Evolutionary conservation across 2,888 invertebrate species (phyloP).

Genomic region (Periphyllus acericola): DNA sequence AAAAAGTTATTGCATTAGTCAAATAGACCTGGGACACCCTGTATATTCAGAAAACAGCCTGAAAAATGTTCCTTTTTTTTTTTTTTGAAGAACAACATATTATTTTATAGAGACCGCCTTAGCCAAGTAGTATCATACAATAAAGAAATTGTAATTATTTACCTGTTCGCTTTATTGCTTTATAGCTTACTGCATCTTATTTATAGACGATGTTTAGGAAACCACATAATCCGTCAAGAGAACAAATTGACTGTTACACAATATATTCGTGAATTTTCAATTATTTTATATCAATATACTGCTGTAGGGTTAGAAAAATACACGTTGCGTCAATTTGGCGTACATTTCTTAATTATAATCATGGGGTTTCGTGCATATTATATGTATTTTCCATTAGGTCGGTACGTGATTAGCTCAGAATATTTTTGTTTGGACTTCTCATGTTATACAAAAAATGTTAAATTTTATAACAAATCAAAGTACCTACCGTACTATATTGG

Average conservation of each 20-base stretch:
- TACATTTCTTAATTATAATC: not conserved
- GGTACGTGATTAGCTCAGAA: not conserved
- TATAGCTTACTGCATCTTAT: not conserved
- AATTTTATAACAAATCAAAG: not conserved
- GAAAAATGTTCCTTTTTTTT: not conserved
- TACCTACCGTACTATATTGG: not conserved
- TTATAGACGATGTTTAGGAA: not conserved
- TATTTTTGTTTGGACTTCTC: not conserved
- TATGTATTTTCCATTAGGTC: not conserved
- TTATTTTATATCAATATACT: slow-evolving; percentile 5
- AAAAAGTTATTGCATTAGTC: too few species aligned
- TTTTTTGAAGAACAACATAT: not conserved
- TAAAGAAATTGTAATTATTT: not conserved
- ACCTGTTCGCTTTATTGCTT: not conserved
- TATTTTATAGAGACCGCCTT: not conserved
- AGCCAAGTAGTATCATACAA: not conserved
- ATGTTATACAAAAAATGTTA: not conserved
- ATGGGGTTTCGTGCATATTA: not conserved
- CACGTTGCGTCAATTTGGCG: not conserved
- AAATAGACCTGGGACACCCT: too few species aligned
- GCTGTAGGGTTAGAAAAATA: not conserved
- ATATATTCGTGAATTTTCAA: slow-evolving; percentile 4
- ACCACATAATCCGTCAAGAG: not conserved
- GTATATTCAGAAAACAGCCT: not conserved
- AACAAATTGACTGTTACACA: not conserved